These are phyloP conservation scores for Cartodere bifasciata DNA, from an alignment of 2,888 invertebrate species.

Conservation along the genomic window DNA sequence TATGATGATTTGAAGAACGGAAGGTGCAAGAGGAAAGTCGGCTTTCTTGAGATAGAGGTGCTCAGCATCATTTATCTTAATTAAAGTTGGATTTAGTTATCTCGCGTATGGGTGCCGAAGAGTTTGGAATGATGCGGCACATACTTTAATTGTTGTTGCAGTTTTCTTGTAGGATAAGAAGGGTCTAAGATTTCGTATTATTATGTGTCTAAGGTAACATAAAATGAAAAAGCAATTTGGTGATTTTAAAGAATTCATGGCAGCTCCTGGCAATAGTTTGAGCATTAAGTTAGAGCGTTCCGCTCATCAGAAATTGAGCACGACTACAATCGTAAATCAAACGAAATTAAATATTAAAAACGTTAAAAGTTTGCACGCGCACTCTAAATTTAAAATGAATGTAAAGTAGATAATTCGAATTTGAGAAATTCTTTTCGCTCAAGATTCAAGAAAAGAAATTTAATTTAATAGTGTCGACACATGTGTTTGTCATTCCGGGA, in stretches of 20 bases:
- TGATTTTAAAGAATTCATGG: slow-evolving; percentile 36
- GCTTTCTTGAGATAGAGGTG: slow-evolving; percentile 31
- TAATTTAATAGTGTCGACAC: slow-evolving; percentile 36
- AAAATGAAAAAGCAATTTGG: slow-evolving; percentile 38
- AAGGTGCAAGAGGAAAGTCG: no score
- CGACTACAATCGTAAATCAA: slow-evolving; percentile 38
- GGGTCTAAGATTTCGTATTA: no score
- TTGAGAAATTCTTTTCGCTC: slow-evolving; percentile 36
- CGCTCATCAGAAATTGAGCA: slow-evolving; percentile 24
- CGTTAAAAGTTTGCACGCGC: slow-evolving; percentile 34
- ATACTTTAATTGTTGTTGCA: no score
- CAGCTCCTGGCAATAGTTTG: slow-evolving; percentile 33
- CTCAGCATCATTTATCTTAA: slow-evolving; percentile 38
- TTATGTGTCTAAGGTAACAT: slow-evolving; percentile 28
- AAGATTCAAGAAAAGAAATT: slow-evolving; percentile 34
- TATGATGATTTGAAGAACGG: no score
- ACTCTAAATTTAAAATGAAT: slow-evolving; percentile 38
- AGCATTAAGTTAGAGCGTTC: slow-evolving; percentile 33
- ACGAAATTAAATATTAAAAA: slow-evolving; percentile 39
- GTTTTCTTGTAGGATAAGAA: no score
- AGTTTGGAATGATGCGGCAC: no score
- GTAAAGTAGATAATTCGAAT: slow-evolving; percentile 40
- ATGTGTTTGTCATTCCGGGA: slow-evolving; percentile 36
- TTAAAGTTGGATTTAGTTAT: slow-evolving; percentile 37
- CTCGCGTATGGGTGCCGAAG: no score